Conservation (phyloP, 2,888 invertebrate genomes). For the Acanthopleura granulata region DNA sequence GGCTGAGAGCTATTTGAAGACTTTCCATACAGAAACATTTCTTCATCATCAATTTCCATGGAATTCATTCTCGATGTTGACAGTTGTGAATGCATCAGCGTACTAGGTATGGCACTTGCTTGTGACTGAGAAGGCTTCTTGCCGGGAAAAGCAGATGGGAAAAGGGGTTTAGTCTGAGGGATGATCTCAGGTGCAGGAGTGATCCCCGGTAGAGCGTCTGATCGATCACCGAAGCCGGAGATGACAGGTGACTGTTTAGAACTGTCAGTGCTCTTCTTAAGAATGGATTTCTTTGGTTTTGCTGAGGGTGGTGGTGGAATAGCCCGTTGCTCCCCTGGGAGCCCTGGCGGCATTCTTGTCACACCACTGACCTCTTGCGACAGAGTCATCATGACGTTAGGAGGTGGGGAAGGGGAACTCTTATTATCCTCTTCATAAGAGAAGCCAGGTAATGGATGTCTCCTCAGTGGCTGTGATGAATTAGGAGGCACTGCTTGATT, state of each 20-base stretch:
- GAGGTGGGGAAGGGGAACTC: not conserved
- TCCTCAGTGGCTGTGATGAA: not conserved
- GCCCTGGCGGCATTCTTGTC: not conserved
- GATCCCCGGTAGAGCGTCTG: not conserved
- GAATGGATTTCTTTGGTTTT: slow-evolving; percentile 48
- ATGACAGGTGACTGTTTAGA: not conserved
- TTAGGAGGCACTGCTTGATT: not conserved
- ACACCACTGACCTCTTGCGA: not conserved
- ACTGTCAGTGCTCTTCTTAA: slow-evolving; percentile 37
- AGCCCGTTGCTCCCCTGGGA: not conserved
- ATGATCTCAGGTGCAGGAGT: not conserved
- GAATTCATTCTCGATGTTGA: not conserved
- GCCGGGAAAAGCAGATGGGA: not conserved
- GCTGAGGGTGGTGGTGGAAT: slow-evolving; percentile 21
- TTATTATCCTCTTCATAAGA: not conserved
- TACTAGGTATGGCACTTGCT: not conserved
- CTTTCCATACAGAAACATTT: slow-evolving; percentile 63
- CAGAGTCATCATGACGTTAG: not conserved
- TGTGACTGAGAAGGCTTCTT: not conserved
- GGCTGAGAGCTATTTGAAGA: not conserved
- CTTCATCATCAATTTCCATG: slow-evolving; percentile 61
- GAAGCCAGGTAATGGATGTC: not conserved
- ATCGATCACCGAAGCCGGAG: not conserved
- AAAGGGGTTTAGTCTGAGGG: not conserved
- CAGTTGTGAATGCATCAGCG: not conserved